Base-by-base conservation (phyloP, 23 tunicate genomes). In the Pegea sp. region DNA sequence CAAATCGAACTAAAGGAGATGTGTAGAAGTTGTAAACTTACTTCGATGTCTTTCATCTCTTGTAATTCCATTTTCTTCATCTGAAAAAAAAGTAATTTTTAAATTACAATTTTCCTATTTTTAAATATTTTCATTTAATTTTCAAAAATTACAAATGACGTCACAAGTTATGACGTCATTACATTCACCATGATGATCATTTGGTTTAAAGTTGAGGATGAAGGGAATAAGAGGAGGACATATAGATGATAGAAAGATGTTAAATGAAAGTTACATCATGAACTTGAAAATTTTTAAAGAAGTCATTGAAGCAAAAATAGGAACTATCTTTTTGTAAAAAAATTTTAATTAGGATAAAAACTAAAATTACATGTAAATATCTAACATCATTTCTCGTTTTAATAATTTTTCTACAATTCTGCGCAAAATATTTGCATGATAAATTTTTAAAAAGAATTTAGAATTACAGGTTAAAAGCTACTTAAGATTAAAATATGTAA, bases 291-390 rank as follows among this genome's bases (percentile, higher is more conserved):
- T n/a, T n/a, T n/a, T n/a, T n/a, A n/a, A n/a, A n/a, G n/a, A n/a
- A n/a, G n/a, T 49, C 64, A 5, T 74, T 75, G 30, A 28, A 33
- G 89, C 97, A 87, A 30, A 87, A 43, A 11, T 77, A 31, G 32
- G 64, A 60, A 3, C 76, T 58, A 21, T 64, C 48, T 13, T 31
- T 16, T 48, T 87, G 97, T 20, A 87, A 69, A 5, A 71, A 81
- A 0, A 66, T 70, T 38, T 66, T 74, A 0, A 75, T 54, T 2
- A 84, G 13, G 27, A 55, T 21, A 57, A 24, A 18, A 21, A 57
- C 22, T 1, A 29, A 31, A 26, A 58, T 13, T 8, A 59, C 25
- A 0, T 8, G 19, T 1, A 57, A 7, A 1, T 16, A 5, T 8
- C 27, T 55, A 81, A 80, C 28, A 22, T 54, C n/a, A n/a, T n/a